These are phyloP conservation scores for Agrilus cyanescens DNA, from an alignment of 2,888 invertebrate species.

Conservation along the genomic window DNA sequence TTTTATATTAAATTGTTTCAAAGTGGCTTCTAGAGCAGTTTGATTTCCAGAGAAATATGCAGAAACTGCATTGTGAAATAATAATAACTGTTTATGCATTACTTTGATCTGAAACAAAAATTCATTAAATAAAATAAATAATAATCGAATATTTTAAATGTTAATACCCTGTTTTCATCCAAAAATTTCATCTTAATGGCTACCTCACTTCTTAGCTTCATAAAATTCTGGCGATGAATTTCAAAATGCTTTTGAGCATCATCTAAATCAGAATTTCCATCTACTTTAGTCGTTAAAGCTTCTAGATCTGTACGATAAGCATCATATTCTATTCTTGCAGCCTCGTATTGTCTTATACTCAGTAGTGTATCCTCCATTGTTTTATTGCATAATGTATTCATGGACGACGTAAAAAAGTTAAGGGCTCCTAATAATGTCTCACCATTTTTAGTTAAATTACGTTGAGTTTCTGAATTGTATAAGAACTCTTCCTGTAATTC, in stretches of 20 bases:
- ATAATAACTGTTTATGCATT: slow-evolving; percentile 92
- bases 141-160: not conserved
- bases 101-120: slow-evolving; percentile 75
- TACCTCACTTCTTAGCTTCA: slow-evolving; percentile 85
- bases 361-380: slow-evolving; percentile 91
- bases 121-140: not conserved
- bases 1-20: slow-evolving; percentile 92
- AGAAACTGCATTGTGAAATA: slow-evolving; percentile 93
- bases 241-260: slow-evolving; percentile 74
- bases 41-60: slow-evolving; percentile 97
- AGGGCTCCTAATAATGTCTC: slow-evolving; percentile 85
- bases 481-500: slow-evolving; percentile 90
- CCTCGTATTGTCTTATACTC: slow-evolving; percentile 67
- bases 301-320: slow-evolving; percentile 94
- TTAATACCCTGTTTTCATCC: slow-evolving; percentile 86
- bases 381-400: slow-evolving; percentile 92
- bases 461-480: slow-evolving; percentile 92
- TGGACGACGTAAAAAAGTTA: slow-evolving; percentile 91
- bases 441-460: slow-evolving; percentile 85
- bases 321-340: slow-evolving; percentile 86
- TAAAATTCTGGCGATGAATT: slow-evolving; percentile 80
- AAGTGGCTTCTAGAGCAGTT: slow-evolving; percentile 80
- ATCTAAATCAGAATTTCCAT: slow-evolving; percentile 52
- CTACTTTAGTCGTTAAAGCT: slow-evolving; percentile 55
- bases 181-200: slow-evolving; percentile 91